A percentile compares a stretch with the other conserved stretches of the same genome.
These are phyloP conservation scores for Pao palembangensis DNA, from an alignment of 2,113 vertebrate genomes.

Conservation along the genomic window DNA sequence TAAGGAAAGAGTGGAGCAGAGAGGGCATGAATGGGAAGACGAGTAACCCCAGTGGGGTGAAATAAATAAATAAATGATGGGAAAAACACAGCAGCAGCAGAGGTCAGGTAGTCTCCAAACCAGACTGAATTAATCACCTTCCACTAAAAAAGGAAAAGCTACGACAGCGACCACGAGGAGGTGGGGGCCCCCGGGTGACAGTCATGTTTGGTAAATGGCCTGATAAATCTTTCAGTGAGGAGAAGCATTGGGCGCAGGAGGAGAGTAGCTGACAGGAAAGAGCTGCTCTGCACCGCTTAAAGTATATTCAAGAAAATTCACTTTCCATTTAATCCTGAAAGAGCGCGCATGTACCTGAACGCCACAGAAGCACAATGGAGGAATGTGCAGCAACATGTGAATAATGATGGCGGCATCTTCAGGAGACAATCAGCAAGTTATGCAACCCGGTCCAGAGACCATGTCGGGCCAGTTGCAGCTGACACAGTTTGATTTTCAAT, in stretches of 20 bases:
- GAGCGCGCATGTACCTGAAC: not conserved
- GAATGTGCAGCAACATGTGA: not conserved
- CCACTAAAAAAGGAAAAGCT: not conserved
- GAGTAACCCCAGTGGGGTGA: not conserved
- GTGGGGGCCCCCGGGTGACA: slow-evolving; percentile 14
- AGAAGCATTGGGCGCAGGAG: not conserved
- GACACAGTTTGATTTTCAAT: too few relatives aligned
- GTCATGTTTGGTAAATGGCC: slow-evolving; percentile 44
- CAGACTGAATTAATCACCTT: slow-evolving; percentile 15
- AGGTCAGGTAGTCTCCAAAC: slow-evolving; percentile 12
- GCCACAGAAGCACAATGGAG: not conserved
- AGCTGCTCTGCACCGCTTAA: slow-evolving; percentile 44
- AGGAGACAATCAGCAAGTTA: too few relatives aligned
- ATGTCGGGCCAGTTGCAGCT: not conserved
- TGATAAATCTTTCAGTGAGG: slow-evolving; percentile 57
- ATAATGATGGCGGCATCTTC: too few relatives aligned
- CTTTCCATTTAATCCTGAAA: not conserved
- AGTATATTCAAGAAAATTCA: too few relatives aligned
- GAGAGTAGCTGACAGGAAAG: not conserved
- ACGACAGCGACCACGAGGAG: slow-evolving; percentile 10
- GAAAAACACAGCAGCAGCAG: not conserved
- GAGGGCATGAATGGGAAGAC: not conserved
- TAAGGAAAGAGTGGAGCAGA: not conserved
- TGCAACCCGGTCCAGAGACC: not conserved
- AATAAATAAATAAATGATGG: slow-evolving; percentile 6